These are phyloP conservation scores for Rhinolophus ferrumequinum DNA, from an alignment of 2,113 vertebrate genomes.

Conservation along the genomic window DNA sequence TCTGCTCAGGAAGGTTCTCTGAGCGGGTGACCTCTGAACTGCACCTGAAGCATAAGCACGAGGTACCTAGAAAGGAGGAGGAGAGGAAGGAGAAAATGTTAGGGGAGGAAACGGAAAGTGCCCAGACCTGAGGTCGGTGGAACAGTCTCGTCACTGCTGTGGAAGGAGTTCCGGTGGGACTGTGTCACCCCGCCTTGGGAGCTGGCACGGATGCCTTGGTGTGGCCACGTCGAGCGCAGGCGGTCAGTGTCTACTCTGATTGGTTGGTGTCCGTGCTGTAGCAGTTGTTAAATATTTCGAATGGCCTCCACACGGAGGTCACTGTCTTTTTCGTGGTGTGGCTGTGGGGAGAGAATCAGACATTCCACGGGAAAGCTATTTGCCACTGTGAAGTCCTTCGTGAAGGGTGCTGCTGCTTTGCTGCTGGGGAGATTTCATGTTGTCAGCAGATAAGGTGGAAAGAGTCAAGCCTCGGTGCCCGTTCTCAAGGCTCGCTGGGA, in stretches of 20 bases:
- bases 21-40: not conserved
- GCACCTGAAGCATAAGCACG: not conserved
- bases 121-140: too few species aligned
- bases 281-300: not conserved
- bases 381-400: not conserved
- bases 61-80: not conserved
- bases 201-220: fast-evolving
- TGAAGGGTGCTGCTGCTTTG: not conserved
- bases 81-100: not conserved
- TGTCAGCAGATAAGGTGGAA: not conserved
- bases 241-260: not conserved
- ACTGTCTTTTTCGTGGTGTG: not conserved
- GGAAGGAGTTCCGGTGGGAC: not conserved
- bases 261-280: not conserved
- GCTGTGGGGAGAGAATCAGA: not conserved
- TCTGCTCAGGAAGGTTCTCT: not conserved
- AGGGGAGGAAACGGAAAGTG: not conserved
- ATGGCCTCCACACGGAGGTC: not conserved
- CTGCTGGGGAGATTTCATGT: not conserved
- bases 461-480: fast-evolving
- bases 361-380: not conserved
- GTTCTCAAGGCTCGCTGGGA: not conserved
- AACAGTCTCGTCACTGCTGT: not conserved
- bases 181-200: not conserved
- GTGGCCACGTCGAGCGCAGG: fast-evolving